Evolutionary conservation across 2,113 vertebrate genomes (phyloP), one percentile per base, ranked within the genome.

Genomic region (Calonectris borealis): DNA sequence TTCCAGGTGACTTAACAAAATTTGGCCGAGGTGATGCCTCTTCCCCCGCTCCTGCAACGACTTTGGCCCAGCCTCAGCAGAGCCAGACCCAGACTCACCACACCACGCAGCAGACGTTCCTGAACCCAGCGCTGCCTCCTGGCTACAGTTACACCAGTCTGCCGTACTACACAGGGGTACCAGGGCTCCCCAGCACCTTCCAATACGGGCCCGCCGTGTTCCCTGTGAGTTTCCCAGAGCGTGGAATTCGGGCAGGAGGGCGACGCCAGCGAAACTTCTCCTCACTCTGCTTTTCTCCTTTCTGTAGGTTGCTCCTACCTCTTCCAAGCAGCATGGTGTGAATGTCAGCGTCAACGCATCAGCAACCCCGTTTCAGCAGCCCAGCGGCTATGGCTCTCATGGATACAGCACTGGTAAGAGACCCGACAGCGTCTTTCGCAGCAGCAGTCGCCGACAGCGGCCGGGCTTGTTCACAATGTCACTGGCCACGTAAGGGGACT

Each of bases 121-220:
- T 99, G 80, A 99, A 99, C 97, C 99, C 99, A 0, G 99, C 99
- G 49, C 98, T 99, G 97, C 99, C 99, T 31, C 99, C 99, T 14
- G 99, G 99, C 96, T 99, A 99, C 98, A 99, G 99, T 98, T 99
- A 99, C 96, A 99, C 99, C 90, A 99, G 99, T 96, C 99, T 99
- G 97, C 99, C 99, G 9, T 99, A 99, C 98, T 99, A 99, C 97
- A 99, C 99, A 83, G 99, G 99, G 93, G 99, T 99, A 96, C 99
- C 99, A 19, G 99, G 99, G 94, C 98, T 99, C 93, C 99, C 99
- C 96, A 99, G 99, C 97, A 99, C 99, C 97, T 99, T 99, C 98
- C 99, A 99, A 97, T 99, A 99, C 5, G 99, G 99, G 97, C 99
- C 99, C 76, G 99, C 99, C 93, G 98, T 99, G 98, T 99, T 99